Evolutionary conservation across 1,140 invertebrate genomes (phyloP), one percentile per base, ranked within the genome.

Genomic region (Thereuonema tuberculata): DNA sequence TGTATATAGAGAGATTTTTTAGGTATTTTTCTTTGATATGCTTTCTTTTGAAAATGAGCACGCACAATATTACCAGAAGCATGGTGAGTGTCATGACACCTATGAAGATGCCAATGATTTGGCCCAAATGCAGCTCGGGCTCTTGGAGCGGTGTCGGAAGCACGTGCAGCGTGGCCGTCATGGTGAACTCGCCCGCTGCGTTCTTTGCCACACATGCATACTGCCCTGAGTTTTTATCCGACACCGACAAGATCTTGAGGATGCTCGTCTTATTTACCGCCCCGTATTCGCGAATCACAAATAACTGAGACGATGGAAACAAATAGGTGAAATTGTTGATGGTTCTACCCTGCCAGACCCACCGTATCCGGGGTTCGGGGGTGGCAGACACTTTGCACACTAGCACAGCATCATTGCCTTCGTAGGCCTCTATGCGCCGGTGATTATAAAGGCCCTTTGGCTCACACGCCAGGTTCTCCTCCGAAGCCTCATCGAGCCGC

Each of bases 131-230:
- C 23, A 21, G 17, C 21, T 50, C 48, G 3, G 21, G 17, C 23
- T 9, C 9, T 20, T 50, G 9, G 9, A 12, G 9, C 3, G 48
- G 48, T 9, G 5, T 17, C 3, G 82, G 5, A 5, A 50, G 9
- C 29, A 93, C 85, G 67, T 87, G 83, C 14, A 93, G 75, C 5
- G 89, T 93, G 67, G 91, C 92, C 70, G 93, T 93, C 1, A 87
- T 85, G 74, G 91, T 86, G n/a, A 88, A 86, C 68, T 83, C 87
- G 1, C 93, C 94, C 12, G 88, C 91, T 57, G 84, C 81, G 72
- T 97, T 97, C 68, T 91, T 86, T 17, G 89, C 90, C 0, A 90
- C 82, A 71, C 93, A 96, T 66, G 85, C 85, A 75, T 95, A 95
- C 65, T 90, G 87, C 26, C 84, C 87, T 26, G 86, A 85, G 70